Conservation (phyloP, 1,140 invertebrate species). For the Anoplophora glabripennis region DNA sequence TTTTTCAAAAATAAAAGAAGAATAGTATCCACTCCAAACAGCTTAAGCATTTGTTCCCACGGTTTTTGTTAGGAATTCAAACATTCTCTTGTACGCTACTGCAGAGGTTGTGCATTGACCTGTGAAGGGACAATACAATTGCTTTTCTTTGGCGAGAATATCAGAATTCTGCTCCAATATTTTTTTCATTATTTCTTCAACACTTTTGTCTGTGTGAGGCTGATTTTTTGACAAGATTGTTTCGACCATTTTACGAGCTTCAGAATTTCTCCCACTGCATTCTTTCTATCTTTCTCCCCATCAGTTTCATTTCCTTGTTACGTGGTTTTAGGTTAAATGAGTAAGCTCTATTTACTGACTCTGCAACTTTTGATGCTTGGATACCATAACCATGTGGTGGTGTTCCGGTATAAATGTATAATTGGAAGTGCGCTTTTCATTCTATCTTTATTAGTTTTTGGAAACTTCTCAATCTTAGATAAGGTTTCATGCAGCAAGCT, state of each 20-base stretch:
- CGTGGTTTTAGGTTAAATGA: neutral
- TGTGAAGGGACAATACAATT: too few relatives aligned
- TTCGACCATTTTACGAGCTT: conserved; percentile 1
- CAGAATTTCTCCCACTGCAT: conserved; percentile 13
- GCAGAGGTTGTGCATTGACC: too few relatives aligned
- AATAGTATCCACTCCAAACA: neutral
- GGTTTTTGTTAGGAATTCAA: too few relatives aligned
- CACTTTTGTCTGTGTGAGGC: neutral
- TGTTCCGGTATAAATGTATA: conserved; percentile 4
- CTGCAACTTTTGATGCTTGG: conserved; percentile 14
- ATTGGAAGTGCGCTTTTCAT: too few relatives aligned
- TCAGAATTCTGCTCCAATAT: too few relatives aligned
- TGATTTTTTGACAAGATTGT: neutral
- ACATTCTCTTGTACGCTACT: too few relatives aligned
- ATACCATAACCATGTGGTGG: conserved; percentile 15
- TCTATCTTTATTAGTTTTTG: too few relatives aligned
- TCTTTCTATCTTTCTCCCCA: neutral
- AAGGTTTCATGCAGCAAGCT: too few relatives aligned
- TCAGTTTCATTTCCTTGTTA: neutral
- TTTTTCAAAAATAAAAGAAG: neutral
- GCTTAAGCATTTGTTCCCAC: neutral
- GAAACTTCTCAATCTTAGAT: too few relatives aligned
- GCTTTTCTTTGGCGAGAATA: too few relatives aligned
- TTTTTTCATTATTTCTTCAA: neutral
- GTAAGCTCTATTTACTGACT: neutral